Base-by-base conservation (phyloP, 2,797 vertebrate species). In the Leontocebus nigricollis region DNA sequence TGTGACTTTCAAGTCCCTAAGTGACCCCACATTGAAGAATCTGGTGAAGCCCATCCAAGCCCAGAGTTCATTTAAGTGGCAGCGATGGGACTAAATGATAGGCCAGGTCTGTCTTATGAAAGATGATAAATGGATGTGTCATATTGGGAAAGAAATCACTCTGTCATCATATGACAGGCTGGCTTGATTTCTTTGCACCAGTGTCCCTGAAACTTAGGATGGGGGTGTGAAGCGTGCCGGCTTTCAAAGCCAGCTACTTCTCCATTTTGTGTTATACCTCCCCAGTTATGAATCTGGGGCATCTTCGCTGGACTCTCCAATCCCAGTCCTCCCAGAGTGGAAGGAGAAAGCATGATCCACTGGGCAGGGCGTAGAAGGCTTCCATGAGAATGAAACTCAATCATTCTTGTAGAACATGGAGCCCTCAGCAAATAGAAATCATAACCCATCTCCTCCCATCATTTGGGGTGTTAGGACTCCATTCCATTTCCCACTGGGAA, bases 111-210 rank as follows among this genome's bases (percentile, higher is more conserved):
- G 95, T 97, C 92, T 97, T 46, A 81, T 94, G 96, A 97, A 98
- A 96, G 96, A 98, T 97, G 97, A 98, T 96, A 95, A 98, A 98
- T 98, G 97, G 92, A 55, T 94, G 80, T 96, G 97, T 95, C 98
- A 97, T 64, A 36, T 4, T 39, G 81, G 39, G 94, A 90, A 97
- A 95, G 97, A 97, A 97, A 97, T 97, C 95, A 97, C 97, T 98
- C 96, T 93, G 92, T 98, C 97, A 98, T 97, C 86, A 90, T 95
- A 75, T 79, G 98, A 98, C 97, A 95, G 92, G 67, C 90, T 80
- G 80, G 70, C 88, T 95, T 94, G 85, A 94, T 97, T 90, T 95
- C 93, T 90, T 85, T 27, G 70, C 41, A 1, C 72, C 1, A 0
- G 76, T 61, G 81, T 96, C 87, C 95, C 91, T 87, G 93, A 73